Evolutionary conservation across 1,140 invertebrate genomes (phyloP).

Genomic region (Philotrypesis tridentata): DNA sequence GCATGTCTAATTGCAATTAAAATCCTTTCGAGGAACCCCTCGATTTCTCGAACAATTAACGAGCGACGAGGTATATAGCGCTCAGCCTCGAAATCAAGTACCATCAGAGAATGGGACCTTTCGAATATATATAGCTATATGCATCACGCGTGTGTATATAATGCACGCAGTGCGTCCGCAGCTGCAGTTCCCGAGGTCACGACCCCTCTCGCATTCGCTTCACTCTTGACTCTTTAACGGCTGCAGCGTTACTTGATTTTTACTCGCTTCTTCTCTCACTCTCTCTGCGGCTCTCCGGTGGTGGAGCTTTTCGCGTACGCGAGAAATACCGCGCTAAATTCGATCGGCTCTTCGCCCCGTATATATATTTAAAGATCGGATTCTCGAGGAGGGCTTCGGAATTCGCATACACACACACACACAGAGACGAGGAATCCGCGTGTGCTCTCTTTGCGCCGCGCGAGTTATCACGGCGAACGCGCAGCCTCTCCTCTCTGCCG

Average conservation of each 20-base stretch:
- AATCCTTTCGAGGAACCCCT: neutral
- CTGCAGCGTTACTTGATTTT: neutral
- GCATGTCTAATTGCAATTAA: neutral
- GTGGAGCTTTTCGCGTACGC: neutral
- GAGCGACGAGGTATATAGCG: too few species aligned
- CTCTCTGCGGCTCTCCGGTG: neutral
- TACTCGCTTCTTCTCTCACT: neutral
- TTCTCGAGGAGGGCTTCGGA: conserved; percentile 18
- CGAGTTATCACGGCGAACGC: too few species aligned
- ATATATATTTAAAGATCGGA: conserved; percentile 15
- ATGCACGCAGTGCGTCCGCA: neutral
- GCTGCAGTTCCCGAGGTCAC: conserved; percentile 25
- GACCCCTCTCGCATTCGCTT: neutral
- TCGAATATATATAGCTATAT: neutral
- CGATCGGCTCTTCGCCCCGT: neutral
- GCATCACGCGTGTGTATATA: too few species aligned
- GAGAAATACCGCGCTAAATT: conserved; percentile 28
- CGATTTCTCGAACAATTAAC: conserved; percentile 1
- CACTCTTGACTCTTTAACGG: neutral
- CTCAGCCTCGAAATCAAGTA: neutral
- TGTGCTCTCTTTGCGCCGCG: too few species aligned
- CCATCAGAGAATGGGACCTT: neutral
- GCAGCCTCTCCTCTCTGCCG: neutral
- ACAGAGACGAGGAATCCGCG: too few species aligned
- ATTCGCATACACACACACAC: too few species aligned